These are phyloP conservation scores for Leptopilina boulardi DNA, from an alignment of 1,140 invertebrate genomes.

Conservation along the genomic window DNA sequence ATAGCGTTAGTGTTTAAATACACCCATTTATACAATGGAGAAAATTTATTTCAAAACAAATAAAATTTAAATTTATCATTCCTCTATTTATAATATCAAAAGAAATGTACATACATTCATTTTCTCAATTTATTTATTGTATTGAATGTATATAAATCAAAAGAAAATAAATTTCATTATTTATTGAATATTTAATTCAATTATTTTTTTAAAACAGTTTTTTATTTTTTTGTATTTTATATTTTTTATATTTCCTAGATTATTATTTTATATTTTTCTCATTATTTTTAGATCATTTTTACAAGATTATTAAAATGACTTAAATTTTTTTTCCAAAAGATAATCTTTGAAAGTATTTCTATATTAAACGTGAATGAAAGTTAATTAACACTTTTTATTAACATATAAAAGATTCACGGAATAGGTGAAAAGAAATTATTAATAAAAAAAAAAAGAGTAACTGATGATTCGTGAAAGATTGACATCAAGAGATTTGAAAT, in stretches of 20 bases:
- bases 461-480: conserved; percentile 11
- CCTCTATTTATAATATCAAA: background rate
- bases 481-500: conserved; percentile 14
- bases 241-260: too few species aligned
- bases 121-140: too few species aligned
- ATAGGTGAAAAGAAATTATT: background rate
- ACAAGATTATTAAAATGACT: too few species aligned
- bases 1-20: background rate
- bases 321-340: background rate
- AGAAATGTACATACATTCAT: too few species aligned
- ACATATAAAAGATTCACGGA: background rate
- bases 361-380: background rate
- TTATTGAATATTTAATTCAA: too few species aligned
- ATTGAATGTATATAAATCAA: too few species aligned
- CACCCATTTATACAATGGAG: background rate
- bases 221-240: too few species aligned
- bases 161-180: too few species aligned
- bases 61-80: background rate
- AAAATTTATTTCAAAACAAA: conserved; percentile 3
- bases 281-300: too few species aligned
- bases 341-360: background rate
- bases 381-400: background rate
- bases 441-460: conserved; percentile 16
- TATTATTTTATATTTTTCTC: too few species aligned
- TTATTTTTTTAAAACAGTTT: too few species aligned